Evolutionary conservation across 2,797 vertebrate species (phyloP).

Genomic region (Acanthurus tractus): DNA sequence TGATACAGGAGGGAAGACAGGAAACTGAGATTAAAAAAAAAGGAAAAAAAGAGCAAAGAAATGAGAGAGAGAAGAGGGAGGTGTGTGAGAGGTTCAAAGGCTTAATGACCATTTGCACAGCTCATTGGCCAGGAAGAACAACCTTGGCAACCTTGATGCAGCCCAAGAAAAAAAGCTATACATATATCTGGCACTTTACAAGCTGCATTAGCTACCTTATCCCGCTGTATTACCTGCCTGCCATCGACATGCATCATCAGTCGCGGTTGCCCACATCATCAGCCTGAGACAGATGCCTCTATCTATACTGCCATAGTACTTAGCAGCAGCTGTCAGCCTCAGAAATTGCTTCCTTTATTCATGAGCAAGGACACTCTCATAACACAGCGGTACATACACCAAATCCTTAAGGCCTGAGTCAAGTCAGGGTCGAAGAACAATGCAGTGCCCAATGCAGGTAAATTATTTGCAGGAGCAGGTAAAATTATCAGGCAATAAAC

Average conservation of each 20-base stretch:
- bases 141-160: slow-evolving; percentile 58
- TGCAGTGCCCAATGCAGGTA: too few species aligned
- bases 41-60: slow-evolving; percentile 12
- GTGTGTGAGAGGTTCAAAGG: slow-evolving; percentile 21
- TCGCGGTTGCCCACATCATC: slow-evolving; percentile 37
- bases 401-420: background rate
- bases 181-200: slow-evolving; percentile 66
- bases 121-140: slow-evolving; percentile 69
- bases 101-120: slow-evolving; percentile 64
- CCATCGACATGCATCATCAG: slow-evolving; percentile 43
- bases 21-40: slow-evolving; percentile 8
- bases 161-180: slow-evolving; percentile 50
- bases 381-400: background rate
- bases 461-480: too few species aligned
- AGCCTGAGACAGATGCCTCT: slow-evolving; percentile 31
- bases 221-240: slow-evolving; percentile 39
- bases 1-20: background rate
- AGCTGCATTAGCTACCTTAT: slow-evolving; percentile 65
- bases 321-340: slow-evolving; percentile 21
- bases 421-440: too few species aligned
- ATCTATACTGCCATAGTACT: slow-evolving; percentile 19
- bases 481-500: too few species aligned
- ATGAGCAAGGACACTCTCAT: slow-evolving; percentile 15
- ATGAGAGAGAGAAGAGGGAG: slow-evolving; percentile 19
- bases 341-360: slow-evolving; percentile 17